Conservation (phyloP, 2,888 invertebrate species). For the Diplolepis rosae region DNA sequence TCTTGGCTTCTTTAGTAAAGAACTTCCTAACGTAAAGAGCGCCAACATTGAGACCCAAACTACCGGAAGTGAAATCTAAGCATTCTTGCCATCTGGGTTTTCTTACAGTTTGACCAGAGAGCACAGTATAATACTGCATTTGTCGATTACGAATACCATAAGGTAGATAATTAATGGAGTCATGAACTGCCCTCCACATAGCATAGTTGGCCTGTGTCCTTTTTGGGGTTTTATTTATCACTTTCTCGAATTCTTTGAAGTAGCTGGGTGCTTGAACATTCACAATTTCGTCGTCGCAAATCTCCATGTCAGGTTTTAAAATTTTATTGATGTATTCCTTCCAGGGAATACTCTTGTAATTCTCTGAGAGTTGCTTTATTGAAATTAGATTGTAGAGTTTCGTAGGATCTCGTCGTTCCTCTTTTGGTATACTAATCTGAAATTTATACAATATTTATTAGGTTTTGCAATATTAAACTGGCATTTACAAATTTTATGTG, state of each 20-base stretch:
- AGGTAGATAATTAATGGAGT: conserved; percentile 86
- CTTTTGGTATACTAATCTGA: conserved; percentile 79
- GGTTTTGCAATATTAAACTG: no score
- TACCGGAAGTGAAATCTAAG: no score
- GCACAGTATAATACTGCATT: conserved; percentile 85
- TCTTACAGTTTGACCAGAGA: conserved; percentile 88
- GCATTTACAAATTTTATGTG: no score
- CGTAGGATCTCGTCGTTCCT: conserved; percentile 90
- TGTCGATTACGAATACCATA: conserved; percentile 86
- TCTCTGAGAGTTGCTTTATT: conserved; percentile 82
- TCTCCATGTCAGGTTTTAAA: conserved; percentile 78
- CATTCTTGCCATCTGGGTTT: conserved; percentile 95
- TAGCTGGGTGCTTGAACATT: conserved; percentile 91
- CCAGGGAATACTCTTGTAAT: conserved; percentile 85
- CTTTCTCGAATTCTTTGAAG: conserved; percentile 81
- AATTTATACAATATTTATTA: no score
- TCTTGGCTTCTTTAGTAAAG: no score
- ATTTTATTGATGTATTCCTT: no score
- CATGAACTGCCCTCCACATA: conserved; percentile 92
- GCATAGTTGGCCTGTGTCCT: conserved; percentile 90
- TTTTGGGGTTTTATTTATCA: conserved; percentile 77
- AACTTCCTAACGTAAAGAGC: no score
- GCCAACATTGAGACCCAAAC: no score
- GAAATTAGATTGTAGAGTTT: no score
- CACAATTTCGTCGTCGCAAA: conserved; percentile 83